Percentiles rank a stretch among this genome's conserved stretches.
Conservation (phyloP, 2,113 vertebrate genomes). For the Circaetus cinerascens region DNA sequence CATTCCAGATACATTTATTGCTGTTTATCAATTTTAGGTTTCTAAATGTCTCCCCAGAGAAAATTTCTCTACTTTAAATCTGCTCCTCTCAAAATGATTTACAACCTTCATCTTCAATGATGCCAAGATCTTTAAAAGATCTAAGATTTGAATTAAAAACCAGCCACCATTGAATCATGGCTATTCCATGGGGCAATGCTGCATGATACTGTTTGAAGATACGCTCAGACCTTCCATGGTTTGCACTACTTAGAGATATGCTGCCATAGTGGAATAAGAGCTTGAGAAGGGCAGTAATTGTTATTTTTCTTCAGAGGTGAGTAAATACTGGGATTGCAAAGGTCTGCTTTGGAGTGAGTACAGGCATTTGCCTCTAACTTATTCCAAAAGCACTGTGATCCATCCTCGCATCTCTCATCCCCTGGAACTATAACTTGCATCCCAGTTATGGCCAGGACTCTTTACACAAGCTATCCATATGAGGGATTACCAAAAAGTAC, state of each 20-base stretch:
- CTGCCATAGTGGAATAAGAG: neutral
- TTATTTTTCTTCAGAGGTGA: neutral
- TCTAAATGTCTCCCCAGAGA: slow-evolving; percentile 9
- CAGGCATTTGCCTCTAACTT: neutral
- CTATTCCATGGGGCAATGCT: neutral
- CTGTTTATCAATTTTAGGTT: neutral
- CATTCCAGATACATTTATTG: neutral
- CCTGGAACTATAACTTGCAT: neutral
- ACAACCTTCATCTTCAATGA: neutral
- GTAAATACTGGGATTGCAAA: neutral
- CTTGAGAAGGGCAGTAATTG: neutral
- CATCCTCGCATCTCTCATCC: neutral
- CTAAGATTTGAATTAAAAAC: neutral
- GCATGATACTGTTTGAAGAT: neutral
- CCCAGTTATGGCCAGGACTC: neutral
- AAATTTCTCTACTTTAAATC: neutral
- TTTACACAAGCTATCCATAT: neutral
- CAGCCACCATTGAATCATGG: neutral
- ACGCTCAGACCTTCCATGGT: neutral
- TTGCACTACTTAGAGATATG: neutral
- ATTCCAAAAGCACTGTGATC: neutral
- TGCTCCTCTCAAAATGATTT: neutral
- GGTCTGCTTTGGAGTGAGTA: neutral
- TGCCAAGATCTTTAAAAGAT: neutral
- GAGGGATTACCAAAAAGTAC: neutral